Percentiles rank a stretch among this genome's conserved stretches.
Evolutionary conservation across 2,113 vertebrate genomes (phyloP).

Genomic region (Zonotrichia leucophrys): DNA sequence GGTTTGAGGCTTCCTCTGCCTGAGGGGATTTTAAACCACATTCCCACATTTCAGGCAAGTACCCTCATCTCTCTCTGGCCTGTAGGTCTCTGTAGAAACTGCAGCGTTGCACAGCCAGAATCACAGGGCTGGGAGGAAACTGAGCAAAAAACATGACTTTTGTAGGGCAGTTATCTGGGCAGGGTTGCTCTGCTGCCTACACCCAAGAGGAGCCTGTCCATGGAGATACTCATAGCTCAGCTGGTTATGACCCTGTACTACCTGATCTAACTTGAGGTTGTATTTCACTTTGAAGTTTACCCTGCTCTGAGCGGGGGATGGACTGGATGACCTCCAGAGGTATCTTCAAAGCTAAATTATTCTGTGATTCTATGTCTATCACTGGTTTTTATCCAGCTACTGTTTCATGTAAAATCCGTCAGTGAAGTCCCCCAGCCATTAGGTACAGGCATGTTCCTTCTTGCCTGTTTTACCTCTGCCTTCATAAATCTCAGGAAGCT

Average conservation of each 20-base stretch:
- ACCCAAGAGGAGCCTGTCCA: background rate
- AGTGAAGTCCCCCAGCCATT: slow-evolving; percentile 33
- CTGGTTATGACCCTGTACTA: slow-evolving; percentile 26
- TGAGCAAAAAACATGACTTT: background rate
- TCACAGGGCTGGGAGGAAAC: background rate
- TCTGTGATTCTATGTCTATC: slow-evolving; percentile 32
- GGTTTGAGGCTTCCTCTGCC: slow-evolving; percentile 70
- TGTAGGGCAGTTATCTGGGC: background rate
- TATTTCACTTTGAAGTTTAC: slow-evolving; percentile 61
- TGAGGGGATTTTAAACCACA: slow-evolving; percentile 67
- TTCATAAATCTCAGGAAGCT: slow-evolving; percentile 51
- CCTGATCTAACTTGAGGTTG: slow-evolving; percentile 41
- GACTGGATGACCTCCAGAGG: slow-evolving; percentile 53
- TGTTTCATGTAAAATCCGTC: slow-evolving; percentile 62
- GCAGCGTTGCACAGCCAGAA: background rate
- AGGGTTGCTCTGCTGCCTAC: background rate
- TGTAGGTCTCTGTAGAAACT: slow-evolving; percentile 37
- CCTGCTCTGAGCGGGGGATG: background rate
- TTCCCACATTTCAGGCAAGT: slow-evolving; percentile 60
- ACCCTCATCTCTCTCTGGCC: slow-evolving; percentile 42
- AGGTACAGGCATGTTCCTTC: slow-evolving; percentile 44
- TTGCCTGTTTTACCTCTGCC: slow-evolving; percentile 31
- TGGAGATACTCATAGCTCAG: background rate
- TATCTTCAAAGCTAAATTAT: slow-evolving; percentile 63
- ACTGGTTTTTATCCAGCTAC: slow-evolving; percentile 59